These are phyloP conservation scores for Eurytoma californica DNA, from an alignment of 2,888 invertebrate species.

Conservation along the genomic window DNA sequence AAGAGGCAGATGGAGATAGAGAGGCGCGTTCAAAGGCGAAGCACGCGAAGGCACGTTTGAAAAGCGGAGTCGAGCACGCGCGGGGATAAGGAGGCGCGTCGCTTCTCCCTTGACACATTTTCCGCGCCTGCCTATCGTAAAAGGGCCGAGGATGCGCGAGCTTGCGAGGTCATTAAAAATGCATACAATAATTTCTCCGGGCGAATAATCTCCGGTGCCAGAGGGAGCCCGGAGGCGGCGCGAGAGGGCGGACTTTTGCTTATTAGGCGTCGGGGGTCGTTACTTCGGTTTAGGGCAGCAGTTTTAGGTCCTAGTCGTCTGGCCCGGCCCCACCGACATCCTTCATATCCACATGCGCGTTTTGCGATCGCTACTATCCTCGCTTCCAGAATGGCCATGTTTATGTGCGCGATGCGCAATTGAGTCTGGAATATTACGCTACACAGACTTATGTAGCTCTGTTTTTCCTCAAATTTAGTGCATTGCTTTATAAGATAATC, in stretches of 20 bases:
- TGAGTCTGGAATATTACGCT: background rate
- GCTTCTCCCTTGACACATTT: slow-evolving; percentile 58
- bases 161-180: slow-evolving; percentile 63
- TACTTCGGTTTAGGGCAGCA: slow-evolving; percentile 41
- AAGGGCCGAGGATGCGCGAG: slow-evolving; percentile 55
- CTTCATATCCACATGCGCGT: background rate
- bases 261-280: slow-evolving; percentile 52
- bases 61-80: slow-evolving; percentile 6
- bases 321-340: background rate
- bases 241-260: slow-evolving; percentile 35
- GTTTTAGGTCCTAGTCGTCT: slow-evolving; percentile 31
- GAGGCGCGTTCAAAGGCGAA: slow-evolving; percentile 2
- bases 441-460: too few species aligned
- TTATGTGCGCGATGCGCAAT: background rate
- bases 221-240: slow-evolving; percentile 15
- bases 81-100: slow-evolving; percentile 25
- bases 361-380: background rate
- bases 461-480: too few species aligned
- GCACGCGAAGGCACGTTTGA: background rate
- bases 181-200: slow-evolving; percentile 63
- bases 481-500: too few species aligned
- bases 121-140: slow-evolving; percentile 52
- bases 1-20: slow-evolving; percentile 4
- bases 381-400: background rate
- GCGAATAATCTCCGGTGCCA: slow-evolving; percentile 27